Conservation (phyloP, 2,888 invertebrate genomes). For the Rosalia funebris region DNA sequence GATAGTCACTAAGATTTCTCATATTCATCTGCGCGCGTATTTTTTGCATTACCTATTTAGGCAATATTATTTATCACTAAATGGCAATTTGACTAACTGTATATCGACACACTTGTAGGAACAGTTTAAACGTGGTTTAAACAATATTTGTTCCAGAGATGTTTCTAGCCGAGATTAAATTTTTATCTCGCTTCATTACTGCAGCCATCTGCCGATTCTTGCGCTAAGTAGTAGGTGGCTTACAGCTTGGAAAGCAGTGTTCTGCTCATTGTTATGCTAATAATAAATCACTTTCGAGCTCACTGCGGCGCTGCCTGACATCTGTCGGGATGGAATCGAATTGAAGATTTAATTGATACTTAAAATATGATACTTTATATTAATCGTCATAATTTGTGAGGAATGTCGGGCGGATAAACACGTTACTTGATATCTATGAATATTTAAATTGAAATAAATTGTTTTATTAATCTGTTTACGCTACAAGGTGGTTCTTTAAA, state of each 20-base stretch:
- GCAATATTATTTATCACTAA: conserved; percentile 14
- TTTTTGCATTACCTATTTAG: background rate
- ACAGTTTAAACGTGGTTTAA: conserved; percentile 18
- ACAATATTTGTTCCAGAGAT: conserved; percentile 4
- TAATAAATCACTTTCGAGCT: background rate
- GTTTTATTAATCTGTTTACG: too few species aligned
- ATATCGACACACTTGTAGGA: conserved; percentile 25
- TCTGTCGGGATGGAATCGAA: conserved; percentile 1
- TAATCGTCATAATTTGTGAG: background rate
- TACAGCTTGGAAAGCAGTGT: background rate
- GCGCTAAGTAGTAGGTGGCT: background rate
- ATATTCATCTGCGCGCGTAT: background rate
- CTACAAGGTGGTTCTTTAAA: too few species aligned
- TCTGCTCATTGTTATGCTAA: conserved; percentile 16
- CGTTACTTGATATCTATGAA: too few species aligned
- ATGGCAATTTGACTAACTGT: conserved; percentile 28
- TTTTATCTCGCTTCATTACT: background rate
- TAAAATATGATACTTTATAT: background rate
- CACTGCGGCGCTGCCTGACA: conserved; percentile 2
- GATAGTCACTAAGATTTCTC: too few species aligned
- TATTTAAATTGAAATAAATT: too few species aligned
- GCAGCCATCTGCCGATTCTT: conserved; percentile 26
- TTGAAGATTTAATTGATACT: background rate
- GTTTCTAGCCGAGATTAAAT: conserved; percentile 8
- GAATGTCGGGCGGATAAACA: background rate